A percentile compares a stretch with the other conserved stretches of the same genome.
phyloP scores from a whole-genome alignment of 2,797 vertebrate species.

The Bryconaethiops microstoma region DNA sequence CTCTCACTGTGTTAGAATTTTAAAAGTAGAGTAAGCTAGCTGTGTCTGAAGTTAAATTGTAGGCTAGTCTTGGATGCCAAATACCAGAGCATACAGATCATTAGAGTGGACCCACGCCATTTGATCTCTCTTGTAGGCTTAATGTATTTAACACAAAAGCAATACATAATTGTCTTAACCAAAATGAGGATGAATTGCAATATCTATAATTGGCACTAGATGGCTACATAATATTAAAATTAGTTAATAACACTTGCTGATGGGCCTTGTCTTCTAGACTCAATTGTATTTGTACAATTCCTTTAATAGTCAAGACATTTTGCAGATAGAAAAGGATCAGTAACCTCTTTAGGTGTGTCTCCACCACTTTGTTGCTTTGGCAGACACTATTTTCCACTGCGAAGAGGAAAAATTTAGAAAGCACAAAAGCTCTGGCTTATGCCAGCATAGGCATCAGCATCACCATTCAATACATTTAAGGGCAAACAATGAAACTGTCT shows the following conservation, averaged over 20 bases:
- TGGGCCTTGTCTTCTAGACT: conserved; percentile 48
- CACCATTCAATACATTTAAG: conserved; percentile 48
- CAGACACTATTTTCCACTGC: conserved; percentile 57
- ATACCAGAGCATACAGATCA: conserved; percentile 42
- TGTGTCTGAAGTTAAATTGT: conserved; percentile 82
- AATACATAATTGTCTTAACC: conserved; percentile 69
- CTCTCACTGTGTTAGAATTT: conserved; percentile 82
- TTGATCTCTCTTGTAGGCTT: conserved; percentile 40
- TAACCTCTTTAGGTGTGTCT: conserved; percentile 49
- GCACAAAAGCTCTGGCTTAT: conserved; percentile 71
- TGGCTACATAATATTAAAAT: conserved; percentile 82
- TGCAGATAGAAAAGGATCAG: conserved; percentile 43
- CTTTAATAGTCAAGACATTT: conserved; percentile 32
- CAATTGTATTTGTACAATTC: conserved; percentile 46
- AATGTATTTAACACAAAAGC: conserved; percentile 65
- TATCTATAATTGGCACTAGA: conserved; percentile 85
- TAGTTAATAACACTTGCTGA: conserved; percentile 54
- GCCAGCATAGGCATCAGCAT: conserved; percentile 50
- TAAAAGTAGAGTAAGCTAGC: conserved; percentile 78
- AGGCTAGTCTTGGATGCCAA: conserved; percentile 48
- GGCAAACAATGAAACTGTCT: conserved; percentile 46
- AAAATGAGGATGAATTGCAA: conserved; percentile 77
- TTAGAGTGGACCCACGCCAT: conserved; percentile 37
- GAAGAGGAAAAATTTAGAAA: conserved; percentile 72
- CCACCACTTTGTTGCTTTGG: conserved; percentile 56